Conservation (phyloP, 2,888 invertebrate species). For the Mythimna albipuncta region DNA sequence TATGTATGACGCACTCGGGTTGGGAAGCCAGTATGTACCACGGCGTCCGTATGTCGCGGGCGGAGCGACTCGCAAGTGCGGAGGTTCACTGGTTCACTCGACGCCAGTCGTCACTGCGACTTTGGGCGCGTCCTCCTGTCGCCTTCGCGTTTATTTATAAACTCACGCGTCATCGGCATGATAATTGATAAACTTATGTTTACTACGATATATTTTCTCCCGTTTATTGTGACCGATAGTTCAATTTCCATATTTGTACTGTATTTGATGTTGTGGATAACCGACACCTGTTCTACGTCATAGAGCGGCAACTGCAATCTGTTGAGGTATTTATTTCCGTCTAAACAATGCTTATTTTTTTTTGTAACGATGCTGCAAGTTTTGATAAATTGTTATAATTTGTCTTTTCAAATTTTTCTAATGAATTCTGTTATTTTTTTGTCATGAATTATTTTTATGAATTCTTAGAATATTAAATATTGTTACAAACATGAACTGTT, state of each 20-base stretch:
- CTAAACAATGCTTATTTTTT: background rate
- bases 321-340: constrained; percentile 52
- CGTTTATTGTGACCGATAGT: constrained; percentile 50
- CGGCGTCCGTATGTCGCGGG: constrained; percentile 81
- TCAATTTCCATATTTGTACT: constrained; percentile 34
- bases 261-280: constrained; percentile 40
- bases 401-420: background rate
- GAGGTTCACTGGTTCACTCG: constrained; percentile 76
- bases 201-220: constrained; percentile 66
- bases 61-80: constrained; percentile 61
- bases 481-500: constrained; percentile 20
- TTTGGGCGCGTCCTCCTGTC: constrained; percentile 87
- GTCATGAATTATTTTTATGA: background rate
- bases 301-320: constrained; percentile 44
- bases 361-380: background rate
- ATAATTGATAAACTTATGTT: constrained; percentile 80
- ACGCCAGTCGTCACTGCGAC: constrained; percentile 81
- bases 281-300: constrained; percentile 37
- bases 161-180: constrained; percentile 83
- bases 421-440: background rate
- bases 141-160: constrained; percentile 86
- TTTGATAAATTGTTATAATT: background rate
- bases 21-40: constrained; percentile 76
- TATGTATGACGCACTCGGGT: constrained; percentile 79
- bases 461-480: background rate